These are phyloP conservation scores for Agrotis exclamationis DNA, from an alignment of 2,888 invertebrate species.

Conservation along the genomic window DNA sequence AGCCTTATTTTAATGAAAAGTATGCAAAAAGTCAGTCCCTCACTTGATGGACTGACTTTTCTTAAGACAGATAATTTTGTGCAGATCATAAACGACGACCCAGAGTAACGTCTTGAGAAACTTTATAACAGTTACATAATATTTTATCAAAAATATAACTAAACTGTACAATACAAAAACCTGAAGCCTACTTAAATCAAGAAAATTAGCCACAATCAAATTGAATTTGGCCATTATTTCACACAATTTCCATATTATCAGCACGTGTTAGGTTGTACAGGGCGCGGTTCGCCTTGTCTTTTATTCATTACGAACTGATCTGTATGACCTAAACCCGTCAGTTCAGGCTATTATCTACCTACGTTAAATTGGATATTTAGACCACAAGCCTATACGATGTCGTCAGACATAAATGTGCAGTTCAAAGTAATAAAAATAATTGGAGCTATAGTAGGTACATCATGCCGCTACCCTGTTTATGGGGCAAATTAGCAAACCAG, in stretches of 20 bases:
- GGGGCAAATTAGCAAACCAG: conserved; percentile 78
- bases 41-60: not conserved
- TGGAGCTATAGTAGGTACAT: conserved; percentile 26
- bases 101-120: not conserved
- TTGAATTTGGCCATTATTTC: conserved; percentile 34
- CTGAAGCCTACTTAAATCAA: conserved; percentile 7
- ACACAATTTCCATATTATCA: conserved; percentile 54
- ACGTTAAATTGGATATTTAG: conserved; percentile 50
- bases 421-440: conserved; percentile 39
- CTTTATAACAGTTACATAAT: not conserved
- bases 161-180: not conserved
- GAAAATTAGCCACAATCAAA: conserved; percentile 23
- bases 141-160: not conserved
- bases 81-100: not conserved
- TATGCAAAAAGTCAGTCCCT: too few species aligned
- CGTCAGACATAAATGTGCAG: conserved; percentile 32
- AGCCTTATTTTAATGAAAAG: not conserved
- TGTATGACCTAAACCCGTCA: conserved; percentile 81
- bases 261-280: conserved; percentile 73
- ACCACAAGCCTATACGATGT: conserved; percentile 41
- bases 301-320: conserved; percentile 66
- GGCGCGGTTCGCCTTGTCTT: conserved; percentile 72
- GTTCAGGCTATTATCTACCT: conserved; percentile 57
- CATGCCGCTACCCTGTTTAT: conserved; percentile 67
- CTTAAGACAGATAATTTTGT: not conserved